Base-by-base conservation (phyloP, 64 coral and sea anemone genomes). In the Montipora foliosa region DNA sequence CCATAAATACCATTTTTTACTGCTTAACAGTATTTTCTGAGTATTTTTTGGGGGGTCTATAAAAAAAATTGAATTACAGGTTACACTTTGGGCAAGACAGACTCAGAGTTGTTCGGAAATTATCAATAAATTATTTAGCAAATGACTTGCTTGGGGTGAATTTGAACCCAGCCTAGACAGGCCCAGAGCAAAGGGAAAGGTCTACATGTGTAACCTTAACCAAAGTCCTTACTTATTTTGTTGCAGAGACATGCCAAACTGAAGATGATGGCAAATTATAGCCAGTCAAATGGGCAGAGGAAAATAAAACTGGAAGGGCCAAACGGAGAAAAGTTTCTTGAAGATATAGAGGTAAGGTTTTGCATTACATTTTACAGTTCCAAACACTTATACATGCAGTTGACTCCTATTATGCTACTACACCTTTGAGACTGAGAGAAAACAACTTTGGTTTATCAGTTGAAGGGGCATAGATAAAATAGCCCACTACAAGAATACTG, bases 291-390 rank as follows among this genome's bases (percentile, higher is more conserved):
- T 87, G 83, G 61, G 83, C 29, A 72, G 64, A 24, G 69, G 83
- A 87, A 87, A 87, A 87, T 70, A 87, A 44, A 62, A 70, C 69
- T 87, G 64, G 83, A 87, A 67, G 83, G 83, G 83, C 83, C 64
- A 87, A 87, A 87, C 66, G 6, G 83, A 87, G 83, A 87, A 87
- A 87, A 87, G 83, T 87, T 87, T 87, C 60, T 87, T 87, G 83
- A 87, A 87, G 29, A 87, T 72, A 87, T 87, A 70, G 83, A 87
- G 61, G 83, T 70, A 82, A 67, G 81, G 81, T 84, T 84, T 84
- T 84, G 81, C 81, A 61, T 84, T 84, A 84, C 81, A 62, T 84
- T 84, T 84, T 84, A 62, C 81, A 84, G 81, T 84, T 84, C 81
- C 24, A 82, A 13, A 85, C 83, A 87, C 83, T 87, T 47, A 87